Base-by-base conservation (phyloP, 2,113 vertebrate genomes). In the Mellivora capensis region DNA sequence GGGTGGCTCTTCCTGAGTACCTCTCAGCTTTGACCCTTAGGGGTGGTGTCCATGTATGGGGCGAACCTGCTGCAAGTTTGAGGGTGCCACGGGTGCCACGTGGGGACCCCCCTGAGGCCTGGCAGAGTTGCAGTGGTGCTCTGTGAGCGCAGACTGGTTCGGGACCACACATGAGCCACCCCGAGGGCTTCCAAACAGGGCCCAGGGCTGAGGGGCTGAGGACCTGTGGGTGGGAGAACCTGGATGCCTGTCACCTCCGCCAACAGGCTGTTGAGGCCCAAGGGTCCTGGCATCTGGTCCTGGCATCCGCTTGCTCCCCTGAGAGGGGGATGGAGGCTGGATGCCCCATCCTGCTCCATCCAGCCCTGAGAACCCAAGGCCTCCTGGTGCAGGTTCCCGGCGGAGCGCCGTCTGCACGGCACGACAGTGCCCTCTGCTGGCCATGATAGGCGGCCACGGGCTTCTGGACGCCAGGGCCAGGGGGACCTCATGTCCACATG, bases 361-460 rank as follows among this genome's bases (percentile, higher is more conserved):
- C 8, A 34, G 18, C 42, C 5, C 14, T 5, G 29, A 54, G 83
- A 31, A 31, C n/a, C 0, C 21, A 52, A 1, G 17, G 23, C 59
- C 17, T 9, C 85, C 39, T 21, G 10, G n/a, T 0, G 0, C 59
- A 23, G 6, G 14, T 37, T 42, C 7, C 42, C 2, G 31, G 7
- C 25, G 0, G 2, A 77, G 54, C 54, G 0, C 69, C 18, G 47
- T 23, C 61, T 85, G 14, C 44, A 5, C 0, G 29, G 94, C 5
- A 1, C 17, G 23, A 21, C 44, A 61, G 52, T 44, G 76, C 97
- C 95, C 97, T 96, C 98, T 98, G 94, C 97, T 97, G 98, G 81
- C 85, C 57, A 92, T 1, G 0, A 3, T 27, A 12, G 23, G 61
- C 29, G 3, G 5, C 17, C 29, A 5, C 44, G 0, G 14, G 72